A percentile compares a stretch with the other conserved stretches of the same genome.
Evolutionary conservation across 2,888 invertebrate genomes (phyloP).

Genomic region (Drosophila setosimentum): DNA sequence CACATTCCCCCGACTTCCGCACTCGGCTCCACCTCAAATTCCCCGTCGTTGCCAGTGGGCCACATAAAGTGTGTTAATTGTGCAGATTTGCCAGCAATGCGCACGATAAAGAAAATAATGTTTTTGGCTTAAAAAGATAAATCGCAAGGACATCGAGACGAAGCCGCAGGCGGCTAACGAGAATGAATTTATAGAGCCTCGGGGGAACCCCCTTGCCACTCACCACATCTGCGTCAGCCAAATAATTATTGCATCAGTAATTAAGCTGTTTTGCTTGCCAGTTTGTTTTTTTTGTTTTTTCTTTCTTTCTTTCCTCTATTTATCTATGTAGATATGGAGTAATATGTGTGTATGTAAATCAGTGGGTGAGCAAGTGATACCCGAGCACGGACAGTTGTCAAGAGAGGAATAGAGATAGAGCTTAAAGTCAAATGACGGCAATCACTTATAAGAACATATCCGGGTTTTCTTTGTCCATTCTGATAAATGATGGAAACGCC

Average conservation of each 20-base stretch:
- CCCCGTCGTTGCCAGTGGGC: background rate
- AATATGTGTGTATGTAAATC: constrained; percentile 4
- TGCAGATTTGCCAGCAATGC: constrained; percentile 69
- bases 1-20: background rate
- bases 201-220: background rate
- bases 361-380: constrained; percentile 15
- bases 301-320: background rate
- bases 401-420: constrained; percentile 17
- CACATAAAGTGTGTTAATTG: constrained; percentile 80
- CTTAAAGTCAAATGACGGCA: constrained; percentile 40
- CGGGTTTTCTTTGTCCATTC: constrained; percentile 12
- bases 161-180: constrained; percentile 48
- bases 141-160: constrained; percentile 60
- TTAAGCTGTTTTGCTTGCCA: constrained; percentile 49
- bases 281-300: no score
- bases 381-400: constrained; percentile 2
- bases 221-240: constrained; percentile 20
- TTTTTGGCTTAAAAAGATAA: constrained; percentile 78
- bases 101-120: constrained; percentile 72
- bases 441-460: constrained; percentile 32
- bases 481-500: constrained; percentile 31
- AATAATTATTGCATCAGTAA: constrained; percentile 63
- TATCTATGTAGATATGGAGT: background rate
- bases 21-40: background rate
- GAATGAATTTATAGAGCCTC: constrained; percentile 39